Evolutionary conservation across 2,113 vertebrate species (phyloP).

Genomic region (Mandrillus leucophaeus): DNA sequence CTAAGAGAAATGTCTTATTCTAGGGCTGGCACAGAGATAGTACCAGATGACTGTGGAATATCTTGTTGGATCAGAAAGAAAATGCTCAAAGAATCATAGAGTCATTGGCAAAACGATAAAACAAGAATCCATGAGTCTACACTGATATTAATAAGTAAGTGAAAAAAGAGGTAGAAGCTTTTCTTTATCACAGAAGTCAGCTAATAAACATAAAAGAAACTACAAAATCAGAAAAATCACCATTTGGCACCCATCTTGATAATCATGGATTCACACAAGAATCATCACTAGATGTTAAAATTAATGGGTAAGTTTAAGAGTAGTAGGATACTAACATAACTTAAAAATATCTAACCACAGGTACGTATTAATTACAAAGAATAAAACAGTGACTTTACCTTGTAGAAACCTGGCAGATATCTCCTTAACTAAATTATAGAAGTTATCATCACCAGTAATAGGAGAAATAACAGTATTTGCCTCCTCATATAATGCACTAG

Average conservation of each 20-base stretch:
- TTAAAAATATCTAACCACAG: not conserved
- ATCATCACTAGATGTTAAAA: not conserved
- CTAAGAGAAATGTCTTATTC: not conserved
- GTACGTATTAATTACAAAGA: not conserved
- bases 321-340: not conserved
- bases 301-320: not conserved
- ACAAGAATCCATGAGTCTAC: not conserved
- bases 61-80: not conserved
- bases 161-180: not conserved
- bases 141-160: not conserved
- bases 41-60: not conserved
- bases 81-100: not conserved
- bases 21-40: not conserved
- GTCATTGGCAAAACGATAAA: not conserved
- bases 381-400: not conserved
- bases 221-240: not conserved
- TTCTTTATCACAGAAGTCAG: not conserved
- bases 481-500: not conserved
- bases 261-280: not conserved
- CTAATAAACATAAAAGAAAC: not conserved
- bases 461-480: not conserved
- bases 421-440: not conserved
- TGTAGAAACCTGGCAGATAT: not conserved
- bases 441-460: not conserved
- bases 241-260: not conserved